Evolutionary conservation across 1,140 invertebrate species (phyloP), one percentile per base, ranked within the genome.

Genomic region (Ips nitidus): DNA sequence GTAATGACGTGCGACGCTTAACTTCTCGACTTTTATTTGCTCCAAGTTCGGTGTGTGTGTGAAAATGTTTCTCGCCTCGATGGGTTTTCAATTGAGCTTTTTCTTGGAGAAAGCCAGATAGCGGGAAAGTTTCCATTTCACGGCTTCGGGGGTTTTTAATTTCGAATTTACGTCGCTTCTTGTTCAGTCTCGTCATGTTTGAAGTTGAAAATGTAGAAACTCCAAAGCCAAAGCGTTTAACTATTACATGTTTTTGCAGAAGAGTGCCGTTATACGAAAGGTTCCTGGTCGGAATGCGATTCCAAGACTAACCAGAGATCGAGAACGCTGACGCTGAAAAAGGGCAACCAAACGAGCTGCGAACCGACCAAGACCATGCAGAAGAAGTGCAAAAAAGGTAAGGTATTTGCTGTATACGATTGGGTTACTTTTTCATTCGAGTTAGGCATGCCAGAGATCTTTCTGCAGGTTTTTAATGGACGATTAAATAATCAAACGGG

Each of bases 301-400:
- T 77, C 87, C 41, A 91, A 91, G 78, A 90, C 88, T 52, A 94
- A 94, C 79, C 87, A 87, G 73, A 86, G 92, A 73, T 89, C 90
- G 22, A 85, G 93, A 71, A 92, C 89, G 41, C 82, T 94, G 70
- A 94, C 88, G 45, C 83, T 95, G 73, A 94, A 94, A 81, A 93
- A 92, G 78, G 91, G 92, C 40, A 90, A 93, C 77, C 86, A 86
- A 41, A 80, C 85, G 52, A 85, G 84, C 57, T 95, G 93, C 80
- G 91, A 94, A 77, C 86, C 86, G 67, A 90, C 88, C 41, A 94
- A 93, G 82, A 92, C 87, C n/a, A 91, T 94, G 72, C 88, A 92
- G 79, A 94, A 94, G 83, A 94, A 94, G 76, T 95, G 93, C 85
- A 94, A 94, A 83, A 93, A 93, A 88, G 90, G 92, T 93, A 85